Conservation (phyloP, 1,140 invertebrate genomes). For the Dendroctonus valens region DNA sequence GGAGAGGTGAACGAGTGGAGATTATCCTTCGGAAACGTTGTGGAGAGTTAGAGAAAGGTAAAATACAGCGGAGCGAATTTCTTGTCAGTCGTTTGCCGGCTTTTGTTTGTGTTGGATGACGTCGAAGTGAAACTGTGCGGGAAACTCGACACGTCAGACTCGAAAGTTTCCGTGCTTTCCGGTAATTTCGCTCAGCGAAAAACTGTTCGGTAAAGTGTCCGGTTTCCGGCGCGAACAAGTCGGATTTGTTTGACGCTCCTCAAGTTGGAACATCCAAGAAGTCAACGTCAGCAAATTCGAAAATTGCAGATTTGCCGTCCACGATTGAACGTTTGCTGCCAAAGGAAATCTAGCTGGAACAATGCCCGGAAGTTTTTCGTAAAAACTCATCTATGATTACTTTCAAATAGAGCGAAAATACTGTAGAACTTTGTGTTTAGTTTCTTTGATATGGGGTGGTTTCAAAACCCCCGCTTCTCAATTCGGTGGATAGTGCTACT, state of each 20-base stretch:
- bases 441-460: slow-evolving; percentile 8
- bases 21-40: neutral
- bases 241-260: too few species aligned
- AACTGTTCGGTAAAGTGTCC: neutral
- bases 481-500: slow-evolving; percentile 6
- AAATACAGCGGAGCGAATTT: slow-evolving; percentile 13
- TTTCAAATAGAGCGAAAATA: slow-evolving; percentile 1
- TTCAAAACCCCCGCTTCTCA: neutral
- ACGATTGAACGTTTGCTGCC: too few species aligned
- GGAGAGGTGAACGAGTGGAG: too few species aligned
- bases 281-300: too few species aligned
- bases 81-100: slow-evolving; percentile 24
- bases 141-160: slow-evolving; percentile 7
- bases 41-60: slow-evolving; percentile 23
- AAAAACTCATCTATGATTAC: neutral
- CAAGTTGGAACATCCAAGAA: too few species aligned
- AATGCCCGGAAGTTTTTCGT: too few species aligned
- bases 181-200: neutral
- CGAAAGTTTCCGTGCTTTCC: slow-evolving; percentile 1
- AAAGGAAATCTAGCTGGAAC: too few species aligned
- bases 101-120: slow-evolving; percentile 14
- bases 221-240: too few species aligned
- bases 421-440: neutral
- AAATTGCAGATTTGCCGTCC: too few species aligned
- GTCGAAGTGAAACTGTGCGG: slow-evolving; percentile 9